Conservation (phyloP, 2,113 vertebrate genomes). For the Petroica traversi region DNA sequence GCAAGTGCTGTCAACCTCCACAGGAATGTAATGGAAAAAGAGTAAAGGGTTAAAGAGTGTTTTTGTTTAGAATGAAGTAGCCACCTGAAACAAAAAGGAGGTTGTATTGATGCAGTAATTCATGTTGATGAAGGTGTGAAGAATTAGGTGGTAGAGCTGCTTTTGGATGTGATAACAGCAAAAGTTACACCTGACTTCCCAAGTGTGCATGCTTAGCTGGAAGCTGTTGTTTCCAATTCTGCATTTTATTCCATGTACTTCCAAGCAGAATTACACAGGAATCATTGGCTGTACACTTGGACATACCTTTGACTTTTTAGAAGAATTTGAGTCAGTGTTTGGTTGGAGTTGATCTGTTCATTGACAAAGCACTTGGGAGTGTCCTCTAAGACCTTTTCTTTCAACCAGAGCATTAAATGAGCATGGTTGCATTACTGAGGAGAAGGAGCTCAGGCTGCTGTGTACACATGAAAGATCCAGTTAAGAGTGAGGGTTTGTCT, state of each 20-base stretch:
- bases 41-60: background rate
- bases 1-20: background rate
- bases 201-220: background rate
- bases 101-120: background rate
- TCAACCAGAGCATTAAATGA: background rate
- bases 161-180: background rate
- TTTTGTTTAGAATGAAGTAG: background rate
- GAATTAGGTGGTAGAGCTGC: background rate
- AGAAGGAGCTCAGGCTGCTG: background rate
- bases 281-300: background rate
- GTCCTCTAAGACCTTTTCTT: background rate
- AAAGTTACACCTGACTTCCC: background rate
- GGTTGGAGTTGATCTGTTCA: background rate
- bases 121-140: background rate
- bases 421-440: background rate
- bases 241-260: background rate
- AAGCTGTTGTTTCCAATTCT: background rate
- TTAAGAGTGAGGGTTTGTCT: background rate
- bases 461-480: background rate
- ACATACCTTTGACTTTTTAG: background rate
- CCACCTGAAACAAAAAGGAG: background rate
- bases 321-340: background rate
- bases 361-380: background rate
- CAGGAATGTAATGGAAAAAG: background rate
- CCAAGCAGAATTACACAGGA: background rate